Percentiles rank a stretch among this genome's conserved stretches.
Conservation (phyloP, 2,797 vertebrate genomes). For the Galago senegalensis region DNA sequence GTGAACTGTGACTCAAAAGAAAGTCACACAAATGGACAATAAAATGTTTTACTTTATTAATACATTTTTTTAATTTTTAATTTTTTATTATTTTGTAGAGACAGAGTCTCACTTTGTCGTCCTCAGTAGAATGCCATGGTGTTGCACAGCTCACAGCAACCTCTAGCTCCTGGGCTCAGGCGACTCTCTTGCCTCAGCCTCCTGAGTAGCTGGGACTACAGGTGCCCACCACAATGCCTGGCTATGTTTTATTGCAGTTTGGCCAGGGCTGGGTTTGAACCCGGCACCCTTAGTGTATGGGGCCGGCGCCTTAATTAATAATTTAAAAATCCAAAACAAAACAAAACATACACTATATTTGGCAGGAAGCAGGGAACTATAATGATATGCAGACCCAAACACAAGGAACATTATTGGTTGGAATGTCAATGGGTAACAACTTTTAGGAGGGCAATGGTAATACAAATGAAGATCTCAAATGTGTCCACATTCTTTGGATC, state of each 20-base stretch:
- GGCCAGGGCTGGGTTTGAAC: no score
- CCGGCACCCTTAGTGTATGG: no score
- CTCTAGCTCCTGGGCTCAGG: no score
- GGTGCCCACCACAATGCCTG: no score
- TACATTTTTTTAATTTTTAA: not conserved
- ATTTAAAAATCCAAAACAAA: not conserved
- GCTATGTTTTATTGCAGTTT: no score
- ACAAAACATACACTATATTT: not conserved
- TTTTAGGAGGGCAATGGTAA: not conserved
- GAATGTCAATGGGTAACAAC: not conserved
- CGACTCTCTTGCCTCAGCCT: no score
- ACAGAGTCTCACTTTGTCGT: no score
- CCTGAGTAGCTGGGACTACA: no score
- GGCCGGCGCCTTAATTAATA: not conserved
- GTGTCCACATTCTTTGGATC: not conserved
- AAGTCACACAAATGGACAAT: not conserved
- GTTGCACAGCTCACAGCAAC: no score
- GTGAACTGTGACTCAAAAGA: not conserved
- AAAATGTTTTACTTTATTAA: slow-evolving; percentile 11
- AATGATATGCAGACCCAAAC: not conserved
- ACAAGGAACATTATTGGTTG: not conserved
- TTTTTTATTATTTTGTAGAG: no score
- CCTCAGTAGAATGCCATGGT: no score
- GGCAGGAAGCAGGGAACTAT: not conserved
- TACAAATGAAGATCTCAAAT: not conserved